phyloP scores from a whole-genome alignment of 2,797 vertebrate genomes.

The Coregonus suidteri region DNA sequence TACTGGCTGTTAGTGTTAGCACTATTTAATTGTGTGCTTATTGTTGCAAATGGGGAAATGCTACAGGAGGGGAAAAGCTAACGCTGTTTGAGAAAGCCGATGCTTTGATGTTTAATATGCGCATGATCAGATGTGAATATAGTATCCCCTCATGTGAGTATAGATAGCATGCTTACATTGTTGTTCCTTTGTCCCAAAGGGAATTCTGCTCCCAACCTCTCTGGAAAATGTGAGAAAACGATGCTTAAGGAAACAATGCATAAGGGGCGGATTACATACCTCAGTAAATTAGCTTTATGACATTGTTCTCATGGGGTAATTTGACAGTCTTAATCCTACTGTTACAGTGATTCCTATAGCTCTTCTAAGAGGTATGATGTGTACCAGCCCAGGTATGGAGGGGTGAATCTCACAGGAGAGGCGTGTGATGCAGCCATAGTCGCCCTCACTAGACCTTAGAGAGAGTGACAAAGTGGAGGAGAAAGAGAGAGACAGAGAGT shows the following conservation, averaged over 20 bases:
- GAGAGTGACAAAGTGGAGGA: background rate
- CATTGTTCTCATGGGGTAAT: too few species aligned
- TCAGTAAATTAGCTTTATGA: background rate
- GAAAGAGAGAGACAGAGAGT: background rate
- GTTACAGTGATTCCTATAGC: background rate
- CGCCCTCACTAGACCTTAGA: background rate
- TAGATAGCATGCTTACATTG: background rate
- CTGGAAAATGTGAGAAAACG: background rate
- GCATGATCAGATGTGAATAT: slow-evolving; percentile 5
- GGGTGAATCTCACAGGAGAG: background rate
- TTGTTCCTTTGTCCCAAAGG: background rate
- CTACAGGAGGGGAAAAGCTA: slow-evolving; percentile 22
- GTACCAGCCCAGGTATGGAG: background rate
- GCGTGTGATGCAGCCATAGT: background rate
- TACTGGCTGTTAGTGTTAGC: slow-evolving; percentile 29
- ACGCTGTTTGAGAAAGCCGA: background rate
- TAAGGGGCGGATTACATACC: background rate
- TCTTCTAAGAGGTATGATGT: background rate
- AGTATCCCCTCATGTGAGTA: background rate
- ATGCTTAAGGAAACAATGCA: background rate
- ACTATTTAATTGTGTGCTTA: slow-evolving; percentile 44
- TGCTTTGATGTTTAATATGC: slow-evolving; percentile 25
- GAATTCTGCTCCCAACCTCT: background rate
- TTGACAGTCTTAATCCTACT: too few species aligned
- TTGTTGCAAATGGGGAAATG: slow-evolving; percentile 37